Base-by-base conservation (phyloP, 2,888 invertebrate genomes). In the Ornithoptera alexandrae region DNA sequence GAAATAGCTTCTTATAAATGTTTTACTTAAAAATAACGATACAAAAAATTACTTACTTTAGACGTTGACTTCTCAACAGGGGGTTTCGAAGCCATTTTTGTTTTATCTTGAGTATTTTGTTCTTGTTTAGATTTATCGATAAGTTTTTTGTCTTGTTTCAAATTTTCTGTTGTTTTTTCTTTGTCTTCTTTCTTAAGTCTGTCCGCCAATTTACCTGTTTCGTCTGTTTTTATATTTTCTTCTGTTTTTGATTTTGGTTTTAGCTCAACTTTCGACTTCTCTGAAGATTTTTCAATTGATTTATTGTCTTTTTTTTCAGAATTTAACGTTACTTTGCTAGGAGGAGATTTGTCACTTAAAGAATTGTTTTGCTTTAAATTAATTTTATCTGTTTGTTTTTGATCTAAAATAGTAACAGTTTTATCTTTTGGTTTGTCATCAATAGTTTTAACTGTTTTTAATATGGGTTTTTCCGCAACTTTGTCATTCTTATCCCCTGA, bases 11-110 rank as follows among this genome's bases (percentile, higher is more conserved):
- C 12, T 46, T 4, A 46, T 15, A 46, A 46, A 46, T 46, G 46
- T 15, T 46, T 15, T 15, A 46, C 12, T 8, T 12, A 46, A 46
- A 46, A 46, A 46, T 15, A 15, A 15, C 46, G 15, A 15, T 46
- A 12, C 15, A 46, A 46, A 10, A 46, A 46, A 10, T 39, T 39
- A 66, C 30, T 57, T 83, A 90, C 92, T 88, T 92, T 92, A 7
- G 91, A 86, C 58, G 91, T 84, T 60, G 82, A 72, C 72, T 91
- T 91, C 73, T 91, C 91, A 56, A 88, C 69, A 0, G 90, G 92
- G 71, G 93, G 92, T 79, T 92, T 93, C 0, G 92, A 90, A 18
- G 92, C 88, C 92, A 92, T 92, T 76, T 86, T 87, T 39, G 82
- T 67, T 74, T 83, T 83, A 20, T 88, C 87, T 75, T 79, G 46